Evolutionary conservation across 2,888 invertebrate genomes (phyloP), one percentile per base, ranked within the genome.

Genomic region (Gymnocheta viridis): DNA sequence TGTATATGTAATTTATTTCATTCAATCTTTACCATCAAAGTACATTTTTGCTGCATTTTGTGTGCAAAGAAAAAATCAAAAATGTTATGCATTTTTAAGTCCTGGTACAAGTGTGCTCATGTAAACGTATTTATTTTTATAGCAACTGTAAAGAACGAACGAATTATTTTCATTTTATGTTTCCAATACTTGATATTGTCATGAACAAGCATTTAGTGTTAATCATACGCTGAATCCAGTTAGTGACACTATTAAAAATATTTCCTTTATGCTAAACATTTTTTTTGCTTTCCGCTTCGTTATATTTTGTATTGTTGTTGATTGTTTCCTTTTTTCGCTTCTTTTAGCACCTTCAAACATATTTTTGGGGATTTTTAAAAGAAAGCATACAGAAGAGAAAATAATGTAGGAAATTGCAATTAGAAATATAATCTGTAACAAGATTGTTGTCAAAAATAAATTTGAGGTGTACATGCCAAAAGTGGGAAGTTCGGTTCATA

Each of bases 221-320:
- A 81, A 84, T 84, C 84, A 84, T 78, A 81, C 69, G 84, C 84
- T 81, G n/a, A 84, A 84, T 84, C 81, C 77, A 73, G 77, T 81
- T 81, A 77, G 81, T 81, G 77, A 84, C 81, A 78, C 84, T 73
- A 69, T 81, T 73, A 77, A 81, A 84, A 77, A 44, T 64, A 84
- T 84, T 84, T 84, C 77, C 81, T 77, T 81, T 79, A 35, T 74
- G 32, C 62, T 47, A 17, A 70, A 72, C 60, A 54, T 19, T 14
- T 22, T 44, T 22, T 56, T 64, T 32, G 44, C 49, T 69, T 32
- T 76, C 27, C 58, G 17, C 64, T 64, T 14, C 32, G 24, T 60
- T 69, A 6, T 47, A 22, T 4, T 38, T 35, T 64, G 27, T 29
- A 35, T 19, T 72, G n/a, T 44, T 24, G 17, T 19, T 51, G 17